A percentile compares a stretch with the other conserved stretches of the same genome.
These are phyloP conservation scores for Cancer borealis DNA, from an alignment of 2,888 invertebrate species.

Conservation along the genomic window DNA sequence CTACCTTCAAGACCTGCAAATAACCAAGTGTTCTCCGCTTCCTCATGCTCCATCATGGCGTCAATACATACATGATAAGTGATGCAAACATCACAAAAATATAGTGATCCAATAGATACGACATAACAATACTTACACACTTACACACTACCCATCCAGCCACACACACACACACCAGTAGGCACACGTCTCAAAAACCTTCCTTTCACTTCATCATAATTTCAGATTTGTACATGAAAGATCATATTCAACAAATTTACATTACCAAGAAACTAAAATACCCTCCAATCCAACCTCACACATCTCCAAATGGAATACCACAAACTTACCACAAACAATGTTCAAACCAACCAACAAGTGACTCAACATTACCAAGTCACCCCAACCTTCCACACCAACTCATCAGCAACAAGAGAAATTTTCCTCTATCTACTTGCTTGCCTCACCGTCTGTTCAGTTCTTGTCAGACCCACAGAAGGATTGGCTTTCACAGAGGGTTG, in stretches of 20 bases:
- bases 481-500: background rate
- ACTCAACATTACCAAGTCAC: background rate
- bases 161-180: conserved; percentile 13
- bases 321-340: background rate
- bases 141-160: background rate
- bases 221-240: conserved; percentile 13
- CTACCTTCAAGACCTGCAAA: background rate
- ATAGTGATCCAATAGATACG: background rate
- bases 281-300: background rate
- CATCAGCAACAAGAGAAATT: background rate
- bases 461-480: background rate
- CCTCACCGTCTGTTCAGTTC: background rate
- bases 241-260: background rate
- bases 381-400: background rate
- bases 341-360: background rate
- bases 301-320: background rate
- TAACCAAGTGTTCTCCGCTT: background rate
- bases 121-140: background rate
- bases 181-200: background rate
- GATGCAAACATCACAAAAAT: background rate
- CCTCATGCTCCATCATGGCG: background rate
- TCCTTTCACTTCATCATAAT: background rate
- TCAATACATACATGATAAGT: background rate
- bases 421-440: background rate
- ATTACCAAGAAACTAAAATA: background rate